phyloP scores from a whole-genome alignment of 2,888 invertebrate genomes.

The Noctua comes region DNA sequence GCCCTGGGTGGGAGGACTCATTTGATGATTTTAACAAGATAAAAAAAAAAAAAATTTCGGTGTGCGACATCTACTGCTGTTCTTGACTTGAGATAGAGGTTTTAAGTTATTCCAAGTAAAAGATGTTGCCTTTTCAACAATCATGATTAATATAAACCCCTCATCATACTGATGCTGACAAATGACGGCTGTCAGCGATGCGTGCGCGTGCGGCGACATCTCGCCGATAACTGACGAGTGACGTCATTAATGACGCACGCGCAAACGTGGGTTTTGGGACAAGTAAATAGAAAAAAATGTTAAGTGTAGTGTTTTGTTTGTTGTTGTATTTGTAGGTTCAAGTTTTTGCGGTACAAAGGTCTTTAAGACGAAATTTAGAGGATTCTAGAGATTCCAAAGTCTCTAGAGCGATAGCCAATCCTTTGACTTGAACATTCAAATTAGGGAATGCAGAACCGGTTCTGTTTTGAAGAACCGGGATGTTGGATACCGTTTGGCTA shows the following conservation, averaged over 20 bases:
- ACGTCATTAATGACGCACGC: slow-evolving; percentile 20
- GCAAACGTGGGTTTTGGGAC: neutral
- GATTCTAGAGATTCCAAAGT: too few species aligned
- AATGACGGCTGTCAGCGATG: slow-evolving; percentile 13
- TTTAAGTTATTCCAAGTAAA: too few species aligned
- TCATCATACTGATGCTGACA: neutral
- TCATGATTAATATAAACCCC: neutral
- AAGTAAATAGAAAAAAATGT: neutral
- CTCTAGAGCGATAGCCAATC: too few species aligned
- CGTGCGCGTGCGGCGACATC: slow-evolving; percentile 28
- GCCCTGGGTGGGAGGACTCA: too few species aligned
- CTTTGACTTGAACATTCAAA: too few species aligned
- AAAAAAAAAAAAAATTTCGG: too few species aligned
- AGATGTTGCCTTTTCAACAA: too few species aligned
- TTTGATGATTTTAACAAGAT: too few species aligned
- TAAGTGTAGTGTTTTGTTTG: neutral
- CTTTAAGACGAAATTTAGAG: too few species aligned
- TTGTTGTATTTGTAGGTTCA: neutral
- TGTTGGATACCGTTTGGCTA: too few species aligned
- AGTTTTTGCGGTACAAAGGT: neutral
- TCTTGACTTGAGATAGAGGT: neutral
- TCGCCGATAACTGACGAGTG: slow-evolving; percentile 2
- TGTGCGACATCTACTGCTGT: neutral
- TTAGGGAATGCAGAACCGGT: too few species aligned
- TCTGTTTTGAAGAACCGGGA: too few species aligned